Base-by-base conservation (phyloP, 2,113 vertebrate species). In the Spea multiplicata region DNA sequence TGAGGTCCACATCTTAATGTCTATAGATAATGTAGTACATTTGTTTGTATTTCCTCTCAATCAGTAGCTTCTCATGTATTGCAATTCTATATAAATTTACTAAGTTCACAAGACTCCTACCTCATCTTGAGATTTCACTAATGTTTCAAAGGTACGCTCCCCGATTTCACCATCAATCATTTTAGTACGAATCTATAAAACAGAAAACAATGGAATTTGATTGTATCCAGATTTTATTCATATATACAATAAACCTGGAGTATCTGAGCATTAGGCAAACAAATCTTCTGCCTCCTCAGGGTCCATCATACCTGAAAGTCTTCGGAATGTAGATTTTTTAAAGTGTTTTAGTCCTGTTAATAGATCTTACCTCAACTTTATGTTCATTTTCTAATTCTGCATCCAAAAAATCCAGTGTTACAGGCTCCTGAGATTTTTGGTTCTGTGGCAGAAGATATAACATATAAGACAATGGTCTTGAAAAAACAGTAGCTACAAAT, bases 81-180 rank as follows among this genome's bases (percentile, higher is more conserved):
- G 30, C 1, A 30, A 30, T 30, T 30, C 30, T 30, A 30, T 30
- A 30, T 30, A 30, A 30, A 30, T 30, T 30, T 30, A 30, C 30
- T 30, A 30, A 30, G 30, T 30, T 30, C 30, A 30, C 10, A 66
- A 66, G 44, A 44, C 55, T 83, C 89, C 91, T 89, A 99, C 97
- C 96, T 99, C 97, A 91, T 99, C 97, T 80, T 96, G 96, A 84
- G 95, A 96, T 88, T 99, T 99, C 82, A 99, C 96, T 76, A 99
- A 86, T 0, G 97, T 99, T 83, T 94, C 83, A 86, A 99, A 96
- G n/a, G 93, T 96, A 76, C 86, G 92, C 83, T 96, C 93, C n/a
- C 96, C 97, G 53, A 90, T 95, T 84, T 95, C 92, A 48, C 95
- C 95, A 80, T 99, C 96, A 68, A 99, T 99, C 97, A 99, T 98